These are phyloP conservation scores for Oscheius sp. DNA, from an alignment of 2,888 invertebrate genomes.

Conservation along the genomic window DNA sequence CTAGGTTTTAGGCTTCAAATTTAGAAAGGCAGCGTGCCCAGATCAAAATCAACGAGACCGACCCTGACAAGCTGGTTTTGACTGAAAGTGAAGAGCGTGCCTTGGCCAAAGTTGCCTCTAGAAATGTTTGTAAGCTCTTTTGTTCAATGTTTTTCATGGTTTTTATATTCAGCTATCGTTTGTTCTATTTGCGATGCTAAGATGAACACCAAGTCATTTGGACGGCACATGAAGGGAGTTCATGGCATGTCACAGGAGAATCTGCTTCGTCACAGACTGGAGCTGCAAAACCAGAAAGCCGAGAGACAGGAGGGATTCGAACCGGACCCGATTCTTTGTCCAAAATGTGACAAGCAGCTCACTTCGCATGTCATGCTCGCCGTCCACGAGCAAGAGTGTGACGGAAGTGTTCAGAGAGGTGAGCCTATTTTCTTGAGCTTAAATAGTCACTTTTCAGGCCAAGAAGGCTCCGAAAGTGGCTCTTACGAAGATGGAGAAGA, in stretches of 20 bases:
- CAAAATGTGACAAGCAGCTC: neutral
- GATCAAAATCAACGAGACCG: neutral
- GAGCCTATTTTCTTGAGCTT: neutral
- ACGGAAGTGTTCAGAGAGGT: neutral
- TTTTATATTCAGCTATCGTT: neutral
- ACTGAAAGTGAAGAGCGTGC: slow-evolving; percentile 2
- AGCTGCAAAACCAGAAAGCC: neutral
- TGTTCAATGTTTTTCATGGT: neutral
- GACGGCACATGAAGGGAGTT: slow-evolving; percentile 19
- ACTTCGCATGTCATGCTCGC: neutral
- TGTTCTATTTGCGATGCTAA: slow-evolving; percentile 1
- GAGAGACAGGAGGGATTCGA: neutral
- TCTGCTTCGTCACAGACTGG: slow-evolving; percentile 13
- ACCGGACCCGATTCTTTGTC: neutral
- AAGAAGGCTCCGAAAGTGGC: too few relatives aligned
- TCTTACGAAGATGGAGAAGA: neutral
- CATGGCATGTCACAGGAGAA: slow-evolving; percentile 1
- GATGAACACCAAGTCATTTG: slow-evolving; percentile 17
- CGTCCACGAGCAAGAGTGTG: neutral
- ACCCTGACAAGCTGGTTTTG: neutral
- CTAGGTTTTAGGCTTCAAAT: neutral
- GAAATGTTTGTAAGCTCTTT: slow-evolving; percentile 8
- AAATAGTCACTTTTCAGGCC: too few relatives aligned
- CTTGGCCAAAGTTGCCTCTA: slow-evolving; percentile 5
- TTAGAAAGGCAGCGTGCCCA: slow-evolving; percentile 1